A percentile compares a stretch with the other conserved stretches of the same genome.
Conservation (phyloP, 2,888 invertebrate species). For the Brenthis daphne region DNA sequence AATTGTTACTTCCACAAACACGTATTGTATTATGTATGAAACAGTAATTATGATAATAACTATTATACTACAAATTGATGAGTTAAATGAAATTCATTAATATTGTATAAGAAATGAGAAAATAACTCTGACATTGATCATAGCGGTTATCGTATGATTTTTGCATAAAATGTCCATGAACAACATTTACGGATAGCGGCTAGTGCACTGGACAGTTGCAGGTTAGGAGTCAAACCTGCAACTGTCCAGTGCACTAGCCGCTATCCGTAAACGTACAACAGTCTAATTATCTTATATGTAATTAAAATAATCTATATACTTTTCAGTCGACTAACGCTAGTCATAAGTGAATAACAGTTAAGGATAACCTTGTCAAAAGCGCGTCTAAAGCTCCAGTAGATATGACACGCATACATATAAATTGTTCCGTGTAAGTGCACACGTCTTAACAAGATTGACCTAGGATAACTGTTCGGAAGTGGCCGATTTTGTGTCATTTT, state of each 20-base stretch:
- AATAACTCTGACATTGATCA: constrained; percentile 13
- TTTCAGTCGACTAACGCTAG: constrained; percentile 6
- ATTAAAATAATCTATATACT: background rate
- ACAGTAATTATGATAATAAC: constrained; percentile 29
- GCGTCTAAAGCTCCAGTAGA: constrained; percentile 15
- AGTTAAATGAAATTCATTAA: constrained; percentile 17
- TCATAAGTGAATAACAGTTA: constrained; percentile 10
- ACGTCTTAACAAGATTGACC: constrained; percentile 68
- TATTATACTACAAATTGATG: constrained; percentile 15
- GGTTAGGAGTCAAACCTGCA: too few relatives aligned
- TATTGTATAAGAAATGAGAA: constrained; percentile 22
- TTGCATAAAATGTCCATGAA: too few relatives aligned
- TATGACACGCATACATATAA: constrained; percentile 41
- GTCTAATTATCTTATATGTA: background rate
- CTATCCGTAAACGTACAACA: too few relatives aligned
- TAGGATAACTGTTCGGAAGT: constrained; percentile 74
- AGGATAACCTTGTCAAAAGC: constrained; percentile 23
- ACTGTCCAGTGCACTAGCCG: too few relatives aligned
- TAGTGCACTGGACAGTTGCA: too few relatives aligned
- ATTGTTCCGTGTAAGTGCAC: constrained; percentile 38
- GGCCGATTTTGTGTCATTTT: constrained; percentile 69
- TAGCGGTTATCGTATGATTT: background rate
- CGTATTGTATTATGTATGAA: constrained; percentile 23
- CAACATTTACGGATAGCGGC: too few relatives aligned
- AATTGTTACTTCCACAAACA: constrained; percentile 14